phyloP scores from a whole-genome alignment of 2,113 vertebrate species.

The Microcebus ravelobensis region DNA sequence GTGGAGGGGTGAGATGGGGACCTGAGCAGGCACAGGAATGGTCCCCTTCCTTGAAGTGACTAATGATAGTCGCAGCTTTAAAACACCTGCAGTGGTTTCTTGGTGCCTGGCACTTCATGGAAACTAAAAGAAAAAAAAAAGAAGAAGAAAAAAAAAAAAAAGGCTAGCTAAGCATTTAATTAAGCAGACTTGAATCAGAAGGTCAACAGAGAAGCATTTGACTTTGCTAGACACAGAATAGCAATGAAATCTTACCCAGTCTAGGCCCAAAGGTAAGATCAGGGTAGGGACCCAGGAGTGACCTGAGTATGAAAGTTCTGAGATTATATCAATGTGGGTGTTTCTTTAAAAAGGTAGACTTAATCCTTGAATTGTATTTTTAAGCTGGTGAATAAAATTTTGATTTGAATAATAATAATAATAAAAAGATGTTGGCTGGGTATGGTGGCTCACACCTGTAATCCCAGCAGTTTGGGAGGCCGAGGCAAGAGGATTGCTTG shows the following conservation, averaged over 20 bases:
- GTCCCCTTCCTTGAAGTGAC: background rate
- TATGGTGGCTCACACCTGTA: too few species aligned
- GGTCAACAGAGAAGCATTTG: background rate
- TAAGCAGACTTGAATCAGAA: background rate
- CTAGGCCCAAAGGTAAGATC: background rate
- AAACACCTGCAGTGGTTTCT: background rate
- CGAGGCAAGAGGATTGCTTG: too few species aligned
- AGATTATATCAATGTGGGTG: background rate
- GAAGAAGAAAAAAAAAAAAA: too few species aligned
- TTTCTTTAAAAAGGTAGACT: background rate
- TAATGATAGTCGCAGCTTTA: background rate
- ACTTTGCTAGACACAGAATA: background rate
- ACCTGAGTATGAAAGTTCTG: background rate
- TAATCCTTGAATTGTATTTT: background rate
- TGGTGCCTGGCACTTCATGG: background rate
- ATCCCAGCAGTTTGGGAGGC: too few species aligned
- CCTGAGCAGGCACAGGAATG: too few species aligned
- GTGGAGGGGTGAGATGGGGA: accelerated
- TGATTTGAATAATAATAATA: background rate
- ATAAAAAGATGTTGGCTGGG: background rate
- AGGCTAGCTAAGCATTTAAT: background rate
- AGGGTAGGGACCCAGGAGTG: background rate
- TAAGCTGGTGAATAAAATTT: background rate
- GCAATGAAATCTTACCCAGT: background rate
- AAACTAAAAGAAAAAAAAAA: background rate